Evolutionary conservation across 2,113 vertebrate species (phyloP).

Genomic region (human (Homo sapiens)): DNA sequence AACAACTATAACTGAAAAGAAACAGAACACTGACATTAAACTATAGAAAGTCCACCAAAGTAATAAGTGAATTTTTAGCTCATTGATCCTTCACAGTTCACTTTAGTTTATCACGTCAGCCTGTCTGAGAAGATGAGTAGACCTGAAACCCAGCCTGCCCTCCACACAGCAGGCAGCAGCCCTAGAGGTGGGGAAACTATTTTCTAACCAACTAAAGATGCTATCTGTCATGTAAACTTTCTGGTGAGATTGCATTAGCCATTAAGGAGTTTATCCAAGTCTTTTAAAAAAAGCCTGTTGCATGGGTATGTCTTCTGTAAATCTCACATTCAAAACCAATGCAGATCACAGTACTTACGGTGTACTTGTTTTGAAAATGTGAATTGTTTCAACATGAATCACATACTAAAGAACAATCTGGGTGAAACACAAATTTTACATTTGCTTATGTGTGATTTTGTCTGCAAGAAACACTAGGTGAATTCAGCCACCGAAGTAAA

Average conservation of each 20-base stretch:
- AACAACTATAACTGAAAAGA: not conserved
- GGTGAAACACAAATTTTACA: not conserved
- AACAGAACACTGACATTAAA: not conserved
- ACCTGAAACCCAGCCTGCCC: not conserved
- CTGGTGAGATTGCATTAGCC: not conserved
- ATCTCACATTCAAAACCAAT: not conserved
- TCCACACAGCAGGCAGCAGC: not conserved
- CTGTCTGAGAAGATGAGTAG: not conserved
- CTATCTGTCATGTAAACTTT: not conserved
- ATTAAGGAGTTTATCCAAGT: not conserved
- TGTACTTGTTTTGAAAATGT: not conserved
- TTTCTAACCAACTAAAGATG: not conserved
- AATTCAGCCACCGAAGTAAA: not conserved
- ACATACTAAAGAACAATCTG: not conserved
- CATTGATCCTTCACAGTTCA: not conserved
- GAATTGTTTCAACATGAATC: not conserved
- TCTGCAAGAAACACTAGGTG: not conserved
- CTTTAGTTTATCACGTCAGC: not conserved
- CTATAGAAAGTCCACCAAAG: not conserved
- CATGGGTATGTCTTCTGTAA: not conserved
- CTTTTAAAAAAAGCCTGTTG: not conserved
- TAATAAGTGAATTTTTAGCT: not conserved
- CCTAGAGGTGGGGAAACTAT: not conserved
- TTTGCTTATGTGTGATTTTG: not conserved
- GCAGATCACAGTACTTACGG: not conserved